Conservation (phyloP, 2,888 invertebrate genomes). For the Papilio gigon region DNA sequence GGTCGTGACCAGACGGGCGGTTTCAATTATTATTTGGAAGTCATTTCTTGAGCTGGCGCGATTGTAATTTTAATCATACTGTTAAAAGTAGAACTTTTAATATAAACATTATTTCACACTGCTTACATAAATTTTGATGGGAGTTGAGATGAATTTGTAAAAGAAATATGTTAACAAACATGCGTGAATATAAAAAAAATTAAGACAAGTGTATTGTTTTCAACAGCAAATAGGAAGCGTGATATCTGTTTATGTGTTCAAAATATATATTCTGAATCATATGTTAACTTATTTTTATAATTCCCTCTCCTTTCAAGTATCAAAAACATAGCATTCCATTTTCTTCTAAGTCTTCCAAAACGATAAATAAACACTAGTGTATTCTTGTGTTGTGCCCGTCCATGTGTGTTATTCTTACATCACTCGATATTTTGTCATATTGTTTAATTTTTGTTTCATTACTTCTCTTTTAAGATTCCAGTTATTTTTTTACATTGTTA, state of each 20-base stretch:
- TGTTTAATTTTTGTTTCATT: not conserved
- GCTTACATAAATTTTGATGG: constrained; percentile 16
- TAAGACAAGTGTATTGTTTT: too few species aligned
- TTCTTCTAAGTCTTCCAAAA: constrained; percentile 79
- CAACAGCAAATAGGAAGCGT: too few species aligned
- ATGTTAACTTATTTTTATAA: constrained; percentile 64
- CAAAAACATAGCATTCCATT: constrained; percentile 80
- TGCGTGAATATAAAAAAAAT: too few species aligned
- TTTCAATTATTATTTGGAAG: constrained; percentile 81
- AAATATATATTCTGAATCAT: too few species aligned
- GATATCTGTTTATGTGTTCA: too few species aligned
- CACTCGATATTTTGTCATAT: constrained; percentile 54
- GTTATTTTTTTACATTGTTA: not conserved
- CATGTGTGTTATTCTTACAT: constrained; percentile 55
- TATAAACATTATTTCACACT: constrained; percentile 43
- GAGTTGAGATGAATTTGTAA: not conserved
- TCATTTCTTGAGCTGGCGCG: constrained; percentile 69
- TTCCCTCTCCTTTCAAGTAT: constrained; percentile 71
- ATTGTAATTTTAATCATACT: constrained; percentile 74
- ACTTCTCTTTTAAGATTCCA: not conserved
- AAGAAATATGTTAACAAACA: not conserved
- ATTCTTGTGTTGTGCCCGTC: constrained; percentile 67
- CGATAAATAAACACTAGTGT: constrained; percentile 81
- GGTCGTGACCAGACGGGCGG: constrained; percentile 79
- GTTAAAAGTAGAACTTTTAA: constrained; percentile 57